Evolutionary conservation across 2,888 invertebrate species (phyloP).

Genomic region (Kryphioiulus occultus): DNA sequence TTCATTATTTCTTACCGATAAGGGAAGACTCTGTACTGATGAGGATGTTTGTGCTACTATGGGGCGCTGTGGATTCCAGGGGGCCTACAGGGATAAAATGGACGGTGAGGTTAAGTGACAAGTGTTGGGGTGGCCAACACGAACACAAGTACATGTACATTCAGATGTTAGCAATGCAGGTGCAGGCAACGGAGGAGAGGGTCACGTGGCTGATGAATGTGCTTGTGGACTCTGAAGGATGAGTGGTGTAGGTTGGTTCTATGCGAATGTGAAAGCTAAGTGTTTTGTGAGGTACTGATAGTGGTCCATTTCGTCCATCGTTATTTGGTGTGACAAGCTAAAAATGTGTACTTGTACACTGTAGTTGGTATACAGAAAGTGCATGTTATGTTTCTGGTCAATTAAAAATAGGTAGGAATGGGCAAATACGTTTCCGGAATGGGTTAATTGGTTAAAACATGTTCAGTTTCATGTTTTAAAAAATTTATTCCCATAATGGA

Average conservation of each 20-base stretch:
- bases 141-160: constrained; percentile 3
- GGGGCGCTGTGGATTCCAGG: constrained; percentile 45
- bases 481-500: too few relatives aligned
- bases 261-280: background rate
- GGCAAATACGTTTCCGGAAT: too few relatives aligned
- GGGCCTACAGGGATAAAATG: constrained; percentile 50
- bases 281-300: background rate
- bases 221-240: background rate
- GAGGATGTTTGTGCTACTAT: constrained; percentile 50
- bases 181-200: background rate
- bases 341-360: too few relatives aligned
- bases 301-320: too few relatives aligned
- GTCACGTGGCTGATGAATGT: background rate
- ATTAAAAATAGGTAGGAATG: too few relatives aligned
- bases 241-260: background rate
- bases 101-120: constrained; percentile 40
- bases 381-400: too few relatives aligned
- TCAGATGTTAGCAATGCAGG: constrained; percentile 1
- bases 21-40: constrained; percentile 53
- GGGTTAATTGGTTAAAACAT: too few relatives aligned
- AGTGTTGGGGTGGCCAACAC: constrained; percentile 39
- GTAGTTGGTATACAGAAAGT: too few relatives aligned
- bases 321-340: too few relatives aligned
- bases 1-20: constrained; percentile 51
- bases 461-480: too few relatives aligned